These are phyloP conservation scores for Eutrigla gurnardus DNA, from an alignment of 2,797 vertebrate species.

Conservation along the genomic window DNA sequence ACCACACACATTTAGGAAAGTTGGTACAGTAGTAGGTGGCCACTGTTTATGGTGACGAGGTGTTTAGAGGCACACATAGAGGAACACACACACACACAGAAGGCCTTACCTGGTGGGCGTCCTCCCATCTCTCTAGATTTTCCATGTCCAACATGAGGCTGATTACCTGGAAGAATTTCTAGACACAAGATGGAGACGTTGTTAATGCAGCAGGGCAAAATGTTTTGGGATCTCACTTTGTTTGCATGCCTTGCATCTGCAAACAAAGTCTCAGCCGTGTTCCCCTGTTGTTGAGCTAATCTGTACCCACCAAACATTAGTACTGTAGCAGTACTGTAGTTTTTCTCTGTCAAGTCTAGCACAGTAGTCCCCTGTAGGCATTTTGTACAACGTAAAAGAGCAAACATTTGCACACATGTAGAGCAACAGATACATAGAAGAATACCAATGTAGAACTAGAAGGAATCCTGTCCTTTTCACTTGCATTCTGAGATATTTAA, in stretches of 20 bases:
- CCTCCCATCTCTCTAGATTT: conserved; percentile 96
- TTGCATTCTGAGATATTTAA: no score
- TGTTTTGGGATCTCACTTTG: not conserved
- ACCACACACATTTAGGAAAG: conserved; percentile 7
- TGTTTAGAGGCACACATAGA: not conserved
- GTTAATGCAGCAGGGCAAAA: not conserved
- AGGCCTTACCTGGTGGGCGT: conserved; percentile 92
- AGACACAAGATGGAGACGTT: conserved; percentile 39
- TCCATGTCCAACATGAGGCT: conserved; percentile 98
- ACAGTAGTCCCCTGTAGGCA: conserved; percentile 1
- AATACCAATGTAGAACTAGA: not conserved
- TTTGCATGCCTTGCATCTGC: not conserved
- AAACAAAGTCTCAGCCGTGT: not conserved
- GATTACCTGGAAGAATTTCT: conserved; percentile 99
- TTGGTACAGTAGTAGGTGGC: not conserved
- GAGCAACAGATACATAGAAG: not conserved
- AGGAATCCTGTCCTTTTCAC: no score
- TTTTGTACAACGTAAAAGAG: conserved; percentile 31
- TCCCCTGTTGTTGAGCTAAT: not conserved
- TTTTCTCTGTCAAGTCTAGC: conserved; percentile 7
- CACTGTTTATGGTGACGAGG: not conserved
- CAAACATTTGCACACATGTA: not conserved
- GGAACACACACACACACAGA: not conserved
- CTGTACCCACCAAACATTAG: conserved; percentile 3
- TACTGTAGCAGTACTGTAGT: not conserved